A percentile compares a stretch with the other conserved stretches of the same genome.
Evolutionary conservation across 2,113 vertebrate species (phyloP).

Genomic region (Motacilla alba): DNA sequence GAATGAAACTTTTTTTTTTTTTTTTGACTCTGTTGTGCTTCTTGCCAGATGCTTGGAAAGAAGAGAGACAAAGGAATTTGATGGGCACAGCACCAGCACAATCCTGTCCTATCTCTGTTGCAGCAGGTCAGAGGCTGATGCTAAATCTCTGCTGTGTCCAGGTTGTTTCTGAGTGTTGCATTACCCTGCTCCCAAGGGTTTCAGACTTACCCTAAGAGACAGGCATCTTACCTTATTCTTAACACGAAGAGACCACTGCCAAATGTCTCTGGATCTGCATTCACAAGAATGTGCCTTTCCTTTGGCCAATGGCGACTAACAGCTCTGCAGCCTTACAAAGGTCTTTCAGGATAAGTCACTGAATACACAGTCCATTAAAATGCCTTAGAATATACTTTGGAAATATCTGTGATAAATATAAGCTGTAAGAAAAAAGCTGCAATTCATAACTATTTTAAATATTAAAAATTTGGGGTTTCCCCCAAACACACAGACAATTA

Average conservation of each 20-base stretch:
- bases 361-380: not conserved
- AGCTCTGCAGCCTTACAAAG: not conserved
- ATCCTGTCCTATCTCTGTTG: not conserved
- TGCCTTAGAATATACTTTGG: not conserved
- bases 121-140: not conserved
- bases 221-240: not conserved
- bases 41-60: not conserved
- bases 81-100: not conserved
- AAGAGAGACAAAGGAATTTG: not conserved
- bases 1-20: not conserved
- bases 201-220: not conserved
- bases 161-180: not conserved
- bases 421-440: not conserved
- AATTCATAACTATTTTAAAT: not conserved
- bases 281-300: not conserved
- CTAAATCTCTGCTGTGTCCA: not conserved
- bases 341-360: not conserved
- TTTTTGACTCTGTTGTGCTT: not conserved
- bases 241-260: not conserved
- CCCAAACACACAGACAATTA: not conserved
- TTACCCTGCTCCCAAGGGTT: not conserved
- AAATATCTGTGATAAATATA: not conserved
- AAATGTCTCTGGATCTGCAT: not conserved
- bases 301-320: not conserved
- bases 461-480: rapidly evolving